These are phyloP conservation scores for Pseudococcus jackbeardsleyi DNA, from an alignment of 2,888 invertebrate species.

Conservation along the genomic window DNA sequence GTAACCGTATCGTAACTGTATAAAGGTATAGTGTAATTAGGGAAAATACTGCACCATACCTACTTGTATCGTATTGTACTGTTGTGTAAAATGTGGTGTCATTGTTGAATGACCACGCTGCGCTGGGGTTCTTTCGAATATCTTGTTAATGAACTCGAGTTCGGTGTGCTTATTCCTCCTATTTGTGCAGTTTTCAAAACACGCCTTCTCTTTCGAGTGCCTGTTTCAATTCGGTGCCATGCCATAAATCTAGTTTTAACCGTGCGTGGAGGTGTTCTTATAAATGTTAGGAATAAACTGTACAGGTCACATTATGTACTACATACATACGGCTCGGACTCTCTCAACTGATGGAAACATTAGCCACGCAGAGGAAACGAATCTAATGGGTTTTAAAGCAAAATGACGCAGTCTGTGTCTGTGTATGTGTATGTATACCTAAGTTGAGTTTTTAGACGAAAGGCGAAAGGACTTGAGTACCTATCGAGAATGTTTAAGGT, in stretches of 20 bases:
- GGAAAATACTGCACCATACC: no score
- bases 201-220: slow-evolving; percentile 33
- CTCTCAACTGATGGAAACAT: background rate
- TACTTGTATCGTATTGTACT: background rate
- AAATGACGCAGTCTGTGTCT: background rate
- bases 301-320: background rate
- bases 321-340: background rate
- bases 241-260: slow-evolving; percentile 24
- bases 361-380: slow-evolving; percentile 6
- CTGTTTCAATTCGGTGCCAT: background rate
- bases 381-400: slow-evolving; percentile 3
- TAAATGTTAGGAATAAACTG: background rate
- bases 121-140: background rate
- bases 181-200: slow-evolving; percentile 16
- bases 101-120: background rate
- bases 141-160: background rate
- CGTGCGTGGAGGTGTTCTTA: slow-evolving; percentile 19
- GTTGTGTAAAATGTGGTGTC: background rate
- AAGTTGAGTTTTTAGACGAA: background rate
- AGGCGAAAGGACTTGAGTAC: slow-evolving; percentile 10
- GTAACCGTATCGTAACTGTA: no score
- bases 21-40: background rate
- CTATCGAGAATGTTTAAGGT: background rate
- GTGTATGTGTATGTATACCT: no score
- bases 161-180: background rate